Base-by-base conservation (phyloP, 2,113 vertebrate genomes). In the Strix uralensis region DNA sequence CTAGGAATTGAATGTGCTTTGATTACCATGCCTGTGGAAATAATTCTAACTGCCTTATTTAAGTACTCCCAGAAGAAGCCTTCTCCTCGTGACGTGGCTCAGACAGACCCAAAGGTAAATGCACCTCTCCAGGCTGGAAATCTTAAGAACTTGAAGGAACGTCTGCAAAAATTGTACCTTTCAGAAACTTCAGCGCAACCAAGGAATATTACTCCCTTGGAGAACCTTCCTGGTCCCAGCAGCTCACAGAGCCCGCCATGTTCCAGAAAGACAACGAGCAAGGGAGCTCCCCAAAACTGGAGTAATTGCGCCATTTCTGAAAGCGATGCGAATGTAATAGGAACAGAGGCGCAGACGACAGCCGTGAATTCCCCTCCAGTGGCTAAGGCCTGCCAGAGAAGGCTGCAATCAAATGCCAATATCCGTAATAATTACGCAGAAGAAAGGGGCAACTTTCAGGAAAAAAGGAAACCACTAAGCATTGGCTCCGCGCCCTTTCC, bases 1-100 rank as follows among this genome's bases (percentile, higher is more conserved):
- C 87, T 97, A 26, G 98, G 98, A 16, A 42, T 98, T 22, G 70
- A 98, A 91, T 98, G 98, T 20, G 96, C 90, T 74, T 70, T 98
- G 18, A 29, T 98, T 57, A 98, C 95, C 1, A 5, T 97, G 26
- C 98, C 98, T 0, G 32, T 98, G 77, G 96, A 98, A 61, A 47
- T 97, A 5, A 10, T 96, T 21, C 80, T 98, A 81, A 94, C 34
- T 3, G 67, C 73, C 40, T 83, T 98, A 71, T 98, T 98, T 84
- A 96, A 75, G 47, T 97, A 87, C 58, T 97, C 98, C 25, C 96
- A 96, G 88, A 88, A 71, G 71, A 59, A 83, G 34, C 62, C 93
- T 81, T 27, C 62, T 30, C 61, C 26, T 26, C 49, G 0, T 47
- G 26, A 13, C 27, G 12, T 52, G 16, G 51, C 72, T 9, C 80